Evolutionary conservation across 2,888 invertebrate species (phyloP).

Genomic region (Macaria liturata): DNA sequence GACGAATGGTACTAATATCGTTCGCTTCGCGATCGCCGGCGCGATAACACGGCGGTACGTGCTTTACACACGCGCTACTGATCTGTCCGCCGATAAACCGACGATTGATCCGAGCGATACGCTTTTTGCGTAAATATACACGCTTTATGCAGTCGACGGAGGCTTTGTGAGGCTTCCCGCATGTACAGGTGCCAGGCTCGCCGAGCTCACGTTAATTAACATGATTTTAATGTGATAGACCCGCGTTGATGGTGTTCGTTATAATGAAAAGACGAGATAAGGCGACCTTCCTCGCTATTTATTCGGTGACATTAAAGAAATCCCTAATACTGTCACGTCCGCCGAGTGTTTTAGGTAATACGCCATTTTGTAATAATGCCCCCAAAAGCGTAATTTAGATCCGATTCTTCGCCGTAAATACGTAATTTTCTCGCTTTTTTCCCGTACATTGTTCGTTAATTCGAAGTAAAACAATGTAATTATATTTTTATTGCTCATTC

Average conservation of each 20-base stretch:
- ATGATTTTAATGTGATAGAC: slow-evolving; percentile 23
- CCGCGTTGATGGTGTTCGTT: slow-evolving; percentile 19
- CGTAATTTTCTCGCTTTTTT: slow-evolving; percentile 57
- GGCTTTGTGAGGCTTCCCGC: slow-evolving; percentile 43
- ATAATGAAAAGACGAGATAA: slow-evolving; percentile 22
- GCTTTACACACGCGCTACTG: slow-evolving; percentile 77
- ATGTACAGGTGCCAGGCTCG: slow-evolving; percentile 12
- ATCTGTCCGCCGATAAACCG: slow-evolving; percentile 72
- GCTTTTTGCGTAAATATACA: slow-evolving; percentile 80
- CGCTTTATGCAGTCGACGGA: slow-evolving; percentile 61
- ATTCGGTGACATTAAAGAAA: slow-evolving; percentile 29
- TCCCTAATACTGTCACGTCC: slow-evolving; percentile 41
- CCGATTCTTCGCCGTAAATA: slow-evolving; percentile 54
- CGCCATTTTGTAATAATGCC: slow-evolving; percentile 50
- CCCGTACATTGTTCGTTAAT: slow-evolving; percentile 59
- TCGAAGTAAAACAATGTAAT: slow-evolving; percentile 71
- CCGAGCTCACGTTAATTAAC: slow-evolving; percentile 18
- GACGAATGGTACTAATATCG: slow-evolving; percentile 83
- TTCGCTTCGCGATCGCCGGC: slow-evolving; percentile 66
- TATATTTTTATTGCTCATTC: slow-evolving; percentile 79
- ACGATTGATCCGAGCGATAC: slow-evolving; percentile 77
- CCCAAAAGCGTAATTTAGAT: slow-evolving; percentile 56
- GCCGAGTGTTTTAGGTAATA: slow-evolving; percentile 50
- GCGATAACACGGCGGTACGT: slow-evolving; percentile 71
- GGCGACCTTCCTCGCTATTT: slow-evolving; percentile 24